These are phyloP conservation scores for Heliconius congener DNA, from an alignment of 1,140 invertebrate species.

Conservation along the genomic window DNA sequence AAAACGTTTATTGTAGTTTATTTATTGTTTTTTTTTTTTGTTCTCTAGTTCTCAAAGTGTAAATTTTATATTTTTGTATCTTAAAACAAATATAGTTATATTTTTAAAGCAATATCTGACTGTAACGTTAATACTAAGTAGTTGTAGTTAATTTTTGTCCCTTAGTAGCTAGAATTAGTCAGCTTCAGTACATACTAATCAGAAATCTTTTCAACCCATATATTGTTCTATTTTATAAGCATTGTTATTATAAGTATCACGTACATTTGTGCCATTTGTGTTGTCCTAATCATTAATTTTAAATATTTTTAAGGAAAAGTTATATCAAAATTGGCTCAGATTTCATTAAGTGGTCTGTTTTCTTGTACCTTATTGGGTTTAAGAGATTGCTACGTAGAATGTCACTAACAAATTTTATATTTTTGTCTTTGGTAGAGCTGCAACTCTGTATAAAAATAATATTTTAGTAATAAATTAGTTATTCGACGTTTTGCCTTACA, in stretches of 20 bases:
- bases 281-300: neutral
- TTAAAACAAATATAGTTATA: no score
- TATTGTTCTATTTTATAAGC: neutral
- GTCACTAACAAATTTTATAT: neutral
- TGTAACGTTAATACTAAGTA: neutral
- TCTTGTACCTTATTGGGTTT: neutral
- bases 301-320: neutral
- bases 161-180: neutral
- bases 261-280: neutral
- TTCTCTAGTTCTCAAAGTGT: no score
- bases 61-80: no score
- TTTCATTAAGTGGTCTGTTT: neutral
- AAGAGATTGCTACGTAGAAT: neutral
- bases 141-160: neutral
- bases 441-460: neutral
- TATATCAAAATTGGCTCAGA: neutral
- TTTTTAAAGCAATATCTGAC: neutral
- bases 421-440: neutral
- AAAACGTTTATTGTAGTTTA: neutral
- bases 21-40: no score
- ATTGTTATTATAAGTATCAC: neutral
- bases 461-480: neutral
- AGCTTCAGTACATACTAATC: neutral
- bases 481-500: neutral
- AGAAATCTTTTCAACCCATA: slow-evolving; percentile 4